phyloP scores from a whole-genome alignment of 92 coral and sea anemone species.

The Epizoanthus ramosus region DNA sequence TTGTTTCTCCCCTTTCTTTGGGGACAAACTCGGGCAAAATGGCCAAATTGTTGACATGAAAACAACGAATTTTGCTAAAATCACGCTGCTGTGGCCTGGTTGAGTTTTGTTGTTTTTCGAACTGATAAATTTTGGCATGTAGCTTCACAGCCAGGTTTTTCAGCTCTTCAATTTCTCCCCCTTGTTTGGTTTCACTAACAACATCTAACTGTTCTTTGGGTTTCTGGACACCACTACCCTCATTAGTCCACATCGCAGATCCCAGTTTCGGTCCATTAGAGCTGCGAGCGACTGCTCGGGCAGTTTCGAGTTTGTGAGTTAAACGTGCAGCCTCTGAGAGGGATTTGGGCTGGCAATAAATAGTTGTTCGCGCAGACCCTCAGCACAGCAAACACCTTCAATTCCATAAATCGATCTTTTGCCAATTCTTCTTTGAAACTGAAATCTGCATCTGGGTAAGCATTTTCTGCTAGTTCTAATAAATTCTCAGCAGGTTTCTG shows the following conservation, averaged over 20 bases:
- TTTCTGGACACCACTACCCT: too few species aligned
- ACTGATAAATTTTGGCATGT: too few species aligned
- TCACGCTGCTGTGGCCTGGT: too few species aligned
- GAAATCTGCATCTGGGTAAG: constrained; percentile 60
- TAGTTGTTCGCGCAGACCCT: neutral
- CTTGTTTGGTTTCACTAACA: too few species aligned
- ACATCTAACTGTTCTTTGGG: too few species aligned
- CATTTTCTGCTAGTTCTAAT: constrained; percentile 52
- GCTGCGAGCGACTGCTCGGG: neutral
- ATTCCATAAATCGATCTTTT: constrained; percentile 33
- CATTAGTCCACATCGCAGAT: too few species aligned
- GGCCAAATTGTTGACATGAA: constrained; percentile 22
- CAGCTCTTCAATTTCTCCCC: too few species aligned
- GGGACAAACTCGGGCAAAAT: constrained; percentile 38
- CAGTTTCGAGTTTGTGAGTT: neutral
- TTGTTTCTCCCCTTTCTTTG: constrained; percentile 7
- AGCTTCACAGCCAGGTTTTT: too few species aligned
- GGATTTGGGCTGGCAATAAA: neutral
- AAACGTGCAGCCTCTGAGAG: neutral
- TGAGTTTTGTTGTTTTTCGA: too few species aligned
- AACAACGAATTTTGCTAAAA: neutral
- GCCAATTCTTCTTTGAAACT: constrained; percentile 51
- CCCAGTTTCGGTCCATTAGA: too few species aligned
- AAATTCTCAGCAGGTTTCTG: constrained; percentile 44
- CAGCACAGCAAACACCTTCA: neutral